Evolutionary conservation across 2,888 invertebrate species (phyloP), one percentile per base, ranked within the genome.

Genomic region (Synergus itoensis): DNA sequence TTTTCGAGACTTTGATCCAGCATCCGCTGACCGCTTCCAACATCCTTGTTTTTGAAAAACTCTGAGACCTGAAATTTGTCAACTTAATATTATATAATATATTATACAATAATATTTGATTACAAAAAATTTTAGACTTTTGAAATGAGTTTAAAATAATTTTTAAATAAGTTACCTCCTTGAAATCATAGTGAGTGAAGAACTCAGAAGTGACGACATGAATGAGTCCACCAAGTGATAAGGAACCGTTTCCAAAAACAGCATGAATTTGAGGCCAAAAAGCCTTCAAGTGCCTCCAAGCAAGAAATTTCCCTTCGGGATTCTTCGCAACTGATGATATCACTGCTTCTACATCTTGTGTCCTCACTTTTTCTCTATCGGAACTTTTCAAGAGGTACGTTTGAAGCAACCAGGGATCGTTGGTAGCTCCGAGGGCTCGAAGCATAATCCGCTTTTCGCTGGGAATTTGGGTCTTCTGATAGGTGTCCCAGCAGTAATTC

Each of bases 371-470:
- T 64, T 95, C 94, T 86, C 95, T 94, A 79, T 97, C 95, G 53
- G 97, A 93, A 0, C 96, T 95, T 81, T 96, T 95, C 76, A 96
- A 94, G 76, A 97, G 94, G 93, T 97, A 96, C 94, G 96, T 95
- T 90, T 96, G 96, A 60, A 97, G 93, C 40, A 97, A 93, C 97
- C 97, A 97, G 45, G 96, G 96, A 90, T 97, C 96, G 0, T 94
- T 93, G 0, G 96, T 94, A 53, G 96, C 94, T 0, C 96, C 95
- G 80, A 98, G 91, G 0, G 97, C 95, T 84, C 95, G 94, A 53
- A 97, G 93, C 83, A 97, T 93, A 60, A 96, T 93, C 80, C 95
- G 95, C 77, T 95, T 94, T 87, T 97, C 97, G 82, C 96, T 96
- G 0, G 96, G 94, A 81, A 95, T 93, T 77, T 93, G 93, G 0